These are phyloP conservation scores for Montipora efflorescens DNA, from an alignment of 64 coral and sea anemone genomes.

Conservation along the genomic window DNA sequence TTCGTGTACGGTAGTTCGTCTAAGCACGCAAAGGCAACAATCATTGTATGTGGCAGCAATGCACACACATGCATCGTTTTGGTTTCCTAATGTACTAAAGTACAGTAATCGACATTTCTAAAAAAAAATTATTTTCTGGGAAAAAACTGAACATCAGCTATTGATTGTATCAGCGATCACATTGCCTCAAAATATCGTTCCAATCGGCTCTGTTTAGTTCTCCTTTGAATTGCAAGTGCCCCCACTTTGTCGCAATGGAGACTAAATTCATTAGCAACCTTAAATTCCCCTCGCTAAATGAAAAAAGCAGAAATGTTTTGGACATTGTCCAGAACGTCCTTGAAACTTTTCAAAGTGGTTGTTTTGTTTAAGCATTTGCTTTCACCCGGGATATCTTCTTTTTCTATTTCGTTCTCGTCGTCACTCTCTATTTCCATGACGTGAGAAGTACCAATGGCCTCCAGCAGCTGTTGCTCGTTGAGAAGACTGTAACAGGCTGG, in stretches of 20 bases:
- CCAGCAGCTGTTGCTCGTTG: conserved; percentile 49
- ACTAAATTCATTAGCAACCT: conserved; percentile 16
- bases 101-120: too few relatives aligned
- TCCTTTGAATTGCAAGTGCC: not conserved
- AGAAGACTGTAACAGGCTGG: conserved; percentile 35
- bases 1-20: too few relatives aligned
- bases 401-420: conserved; percentile 39
- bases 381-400: conserved; percentile 50
- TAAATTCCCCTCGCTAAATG: conserved; percentile 3
- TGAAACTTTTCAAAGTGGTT: conserved; percentile 44
- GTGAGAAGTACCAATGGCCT: conserved; percentile 53
- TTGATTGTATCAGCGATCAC: too few relatives aligned
- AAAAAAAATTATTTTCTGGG: too few relatives aligned
- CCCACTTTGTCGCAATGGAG: not conserved
- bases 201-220: not conserved
- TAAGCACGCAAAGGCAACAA: too few relatives aligned
- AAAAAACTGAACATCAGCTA: too few relatives aligned
- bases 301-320: conserved; percentile 38
- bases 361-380: conserved; percentile 21
- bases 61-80: too few relatives aligned
- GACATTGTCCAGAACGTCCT: conserved; percentile 35
- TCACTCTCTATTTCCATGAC: conserved; percentile 53
- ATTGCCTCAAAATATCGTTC: too few relatives aligned
- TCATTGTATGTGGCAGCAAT: too few relatives aligned
- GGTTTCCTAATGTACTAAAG: too few relatives aligned